Conservation (phyloP, 2,113 vertebrate species). For the Diadophis punctatus region DNA sequence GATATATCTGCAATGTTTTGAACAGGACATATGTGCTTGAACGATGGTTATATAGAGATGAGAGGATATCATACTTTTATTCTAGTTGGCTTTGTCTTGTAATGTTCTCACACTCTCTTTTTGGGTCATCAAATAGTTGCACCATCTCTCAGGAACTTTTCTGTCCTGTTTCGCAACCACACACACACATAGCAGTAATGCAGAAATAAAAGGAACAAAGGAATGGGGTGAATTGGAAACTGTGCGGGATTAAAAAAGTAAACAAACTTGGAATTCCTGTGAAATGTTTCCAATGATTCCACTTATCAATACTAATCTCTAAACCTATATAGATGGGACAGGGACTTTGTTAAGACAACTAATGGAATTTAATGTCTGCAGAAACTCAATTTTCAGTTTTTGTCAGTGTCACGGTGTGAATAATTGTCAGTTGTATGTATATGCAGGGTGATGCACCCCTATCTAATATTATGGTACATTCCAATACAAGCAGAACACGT, state of each 20-base stretch:
- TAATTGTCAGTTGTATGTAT: too few species aligned
- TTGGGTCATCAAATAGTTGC: neutral
- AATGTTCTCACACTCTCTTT: neutral
- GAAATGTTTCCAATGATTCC: neutral
- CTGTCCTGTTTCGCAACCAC: neutral
- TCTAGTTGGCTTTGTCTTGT: neutral
- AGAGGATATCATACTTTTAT: too few species aligned
- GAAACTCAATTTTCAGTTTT: neutral
- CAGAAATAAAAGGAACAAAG: neutral
- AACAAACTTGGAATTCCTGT: neutral
- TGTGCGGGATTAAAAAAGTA: neutral
- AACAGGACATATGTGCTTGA: neutral
- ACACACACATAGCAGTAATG: neutral
- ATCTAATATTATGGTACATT: too few species aligned
- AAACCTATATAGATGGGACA: neutral
- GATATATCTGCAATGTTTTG: neutral
- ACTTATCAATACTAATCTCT: neutral
- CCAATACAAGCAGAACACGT: too few species aligned
- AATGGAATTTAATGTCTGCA: neutral
- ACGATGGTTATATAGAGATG: neutral
- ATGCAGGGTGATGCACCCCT: too few species aligned
- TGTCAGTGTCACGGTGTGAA: too few species aligned
- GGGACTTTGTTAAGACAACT: neutral
- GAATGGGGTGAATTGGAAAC: neutral
- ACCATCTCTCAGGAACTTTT: neutral